Conservation (phyloP, 2,888 invertebrate genomes). For the Synergus umbraculus region DNA sequence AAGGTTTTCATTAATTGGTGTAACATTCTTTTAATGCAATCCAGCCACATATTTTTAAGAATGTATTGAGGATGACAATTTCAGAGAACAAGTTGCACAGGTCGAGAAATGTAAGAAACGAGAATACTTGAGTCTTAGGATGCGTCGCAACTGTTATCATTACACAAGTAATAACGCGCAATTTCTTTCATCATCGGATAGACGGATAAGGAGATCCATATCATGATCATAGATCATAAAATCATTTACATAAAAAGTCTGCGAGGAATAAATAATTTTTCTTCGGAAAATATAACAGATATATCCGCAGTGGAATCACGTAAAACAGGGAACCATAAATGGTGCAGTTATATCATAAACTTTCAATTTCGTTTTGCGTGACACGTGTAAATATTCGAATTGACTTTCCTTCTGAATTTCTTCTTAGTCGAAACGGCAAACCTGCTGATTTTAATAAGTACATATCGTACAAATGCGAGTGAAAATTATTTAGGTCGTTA, state of each 20-base stretch:
- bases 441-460: not conserved
- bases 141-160: not conserved
- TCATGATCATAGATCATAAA: not conserved
- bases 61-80: constrained; percentile 13
- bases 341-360: constrained; percentile 18
- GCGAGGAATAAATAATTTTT: not conserved
- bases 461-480: not conserved
- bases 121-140: not conserved
- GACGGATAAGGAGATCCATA: constrained; percentile 3
- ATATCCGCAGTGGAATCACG: not conserved
- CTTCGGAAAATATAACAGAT: not conserved
- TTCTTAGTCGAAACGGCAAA: not conserved
- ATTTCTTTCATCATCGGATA: constrained; percentile 24
- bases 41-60: constrained; percentile 16
- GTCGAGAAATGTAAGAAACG: constrained; percentile 5
- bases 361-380: constrained; percentile 11
- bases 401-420: constrained; percentile 18
- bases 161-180: constrained; percentile 16
- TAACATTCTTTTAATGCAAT: constrained; percentile 10
- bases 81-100: constrained; percentile 10
- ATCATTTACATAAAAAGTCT: not conserved
- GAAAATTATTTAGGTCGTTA: constrained; percentile 1
- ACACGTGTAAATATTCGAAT: constrained; percentile 24
- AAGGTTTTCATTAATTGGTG: constrained; percentile 9
- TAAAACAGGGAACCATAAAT: constrained; percentile 1